These are phyloP conservation scores for Salvator merianae DNA, from an alignment of 2,113 vertebrate genomes.

Conservation along the genomic window DNA sequence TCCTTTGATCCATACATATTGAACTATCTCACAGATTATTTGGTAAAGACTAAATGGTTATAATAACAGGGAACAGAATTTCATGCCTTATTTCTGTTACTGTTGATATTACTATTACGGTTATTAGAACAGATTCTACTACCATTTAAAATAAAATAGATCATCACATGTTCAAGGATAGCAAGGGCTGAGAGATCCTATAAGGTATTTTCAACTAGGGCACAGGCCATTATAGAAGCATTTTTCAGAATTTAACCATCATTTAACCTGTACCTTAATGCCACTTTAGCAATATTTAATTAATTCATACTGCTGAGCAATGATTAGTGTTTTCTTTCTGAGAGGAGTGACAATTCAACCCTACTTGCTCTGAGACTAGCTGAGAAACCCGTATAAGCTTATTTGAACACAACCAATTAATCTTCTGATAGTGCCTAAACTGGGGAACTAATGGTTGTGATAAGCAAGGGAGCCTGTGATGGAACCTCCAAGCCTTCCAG, in stretches of 20 bases:
- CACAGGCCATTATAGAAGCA: background rate
- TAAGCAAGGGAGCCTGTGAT: background rate
- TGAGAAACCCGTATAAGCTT: background rate
- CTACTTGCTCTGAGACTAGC: background rate
- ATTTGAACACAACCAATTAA: background rate
- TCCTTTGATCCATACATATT: background rate
- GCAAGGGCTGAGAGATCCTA: background rate
- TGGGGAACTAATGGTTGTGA: too few species aligned
- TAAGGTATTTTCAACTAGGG: background rate
- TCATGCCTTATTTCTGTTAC: background rate
- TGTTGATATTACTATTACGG: background rate
- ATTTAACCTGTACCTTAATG: background rate
- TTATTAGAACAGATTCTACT: background rate
- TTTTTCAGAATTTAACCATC: background rate
- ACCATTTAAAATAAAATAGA: background rate
- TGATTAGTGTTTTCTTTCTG: background rate
- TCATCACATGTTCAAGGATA: background rate
- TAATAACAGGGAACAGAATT: background rate
- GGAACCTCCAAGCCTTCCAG: background rate
- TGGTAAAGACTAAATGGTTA: background rate
- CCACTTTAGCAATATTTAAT: background rate
- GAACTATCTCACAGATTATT: background rate
- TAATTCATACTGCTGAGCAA: background rate
- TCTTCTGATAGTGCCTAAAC: too few species aligned
- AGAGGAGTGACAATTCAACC: background rate